These are phyloP conservation scores for Morone chrysops DNA, from an alignment of 2,113 vertebrate species.

Conservation along the genomic window DNA sequence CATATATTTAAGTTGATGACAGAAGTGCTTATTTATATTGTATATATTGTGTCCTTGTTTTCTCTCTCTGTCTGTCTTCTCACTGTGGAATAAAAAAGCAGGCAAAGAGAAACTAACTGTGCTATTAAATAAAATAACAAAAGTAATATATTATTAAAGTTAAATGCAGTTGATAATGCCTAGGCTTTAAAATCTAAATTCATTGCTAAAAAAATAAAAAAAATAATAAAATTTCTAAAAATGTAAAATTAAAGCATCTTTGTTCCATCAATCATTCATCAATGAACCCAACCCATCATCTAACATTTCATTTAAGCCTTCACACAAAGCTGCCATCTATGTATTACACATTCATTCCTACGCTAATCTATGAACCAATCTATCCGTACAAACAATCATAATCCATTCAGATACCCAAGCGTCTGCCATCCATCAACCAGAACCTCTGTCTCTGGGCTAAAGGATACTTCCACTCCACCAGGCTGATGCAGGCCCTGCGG, in stretches of 20 bases:
- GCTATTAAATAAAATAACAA: neutral
- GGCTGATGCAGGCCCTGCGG: conserved; percentile 98
- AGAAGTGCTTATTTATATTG: neutral
- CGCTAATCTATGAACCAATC: conserved; percentile 5
- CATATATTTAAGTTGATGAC: neutral
- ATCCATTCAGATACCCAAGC: conserved; percentile 6
- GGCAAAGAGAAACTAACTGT: neutral
- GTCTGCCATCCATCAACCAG: neutral
- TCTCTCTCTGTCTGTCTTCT: neutral
- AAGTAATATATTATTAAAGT: neutral
- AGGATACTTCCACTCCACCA: conserved; percentile 99
- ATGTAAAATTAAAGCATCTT: neutral
- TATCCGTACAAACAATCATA: neutral
- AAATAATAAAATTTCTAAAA: neutral
- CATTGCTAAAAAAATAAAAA: no score
- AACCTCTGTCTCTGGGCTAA: conserved; percentile 1
- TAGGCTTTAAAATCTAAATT: neutral
- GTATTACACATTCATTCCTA: neutral
- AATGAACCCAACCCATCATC: neutral
- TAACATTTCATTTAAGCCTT: neutral
- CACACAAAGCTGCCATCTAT: neutral
- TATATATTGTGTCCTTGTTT: neutral
- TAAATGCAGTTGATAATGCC: neutral
- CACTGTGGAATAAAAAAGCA: neutral
- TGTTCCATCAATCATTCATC: neutral